Conservation (phyloP, 2,113 vertebrate species). For the Spea bombifrons region DNA sequence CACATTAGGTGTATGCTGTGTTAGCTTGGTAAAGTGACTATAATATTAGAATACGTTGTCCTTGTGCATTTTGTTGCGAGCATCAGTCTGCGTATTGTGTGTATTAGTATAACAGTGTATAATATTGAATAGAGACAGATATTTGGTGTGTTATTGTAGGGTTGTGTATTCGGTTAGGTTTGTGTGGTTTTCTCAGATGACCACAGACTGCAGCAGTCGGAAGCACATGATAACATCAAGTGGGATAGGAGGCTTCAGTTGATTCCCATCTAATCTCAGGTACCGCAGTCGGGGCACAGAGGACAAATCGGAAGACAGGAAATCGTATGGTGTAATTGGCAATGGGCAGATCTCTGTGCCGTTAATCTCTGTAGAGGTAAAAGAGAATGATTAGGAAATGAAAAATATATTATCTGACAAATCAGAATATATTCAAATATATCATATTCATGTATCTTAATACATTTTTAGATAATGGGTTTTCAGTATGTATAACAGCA, state of each 20-base stretch:
- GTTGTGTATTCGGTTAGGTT: neutral
- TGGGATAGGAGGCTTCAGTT: slow-evolving; percentile 84
- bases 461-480: too few relatives aligned
- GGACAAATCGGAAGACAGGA: slow-evolving; percentile 61
- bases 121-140: neutral
- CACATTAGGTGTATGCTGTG: too few relatives aligned
- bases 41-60: too few relatives aligned
- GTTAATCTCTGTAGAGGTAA: slow-evolving; percentile 76
- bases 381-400: too few relatives aligned
- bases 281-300: slow-evolving; percentile 80
- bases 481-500: too few relatives aligned
- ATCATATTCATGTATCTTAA: too few relatives aligned
- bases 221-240: slow-evolving; percentile 95
- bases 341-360: slow-evolving; percentile 87
- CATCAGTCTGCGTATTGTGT: too few relatives aligned
- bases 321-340: slow-evolving; percentile 43
- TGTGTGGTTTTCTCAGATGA: slow-evolving; percentile 70
- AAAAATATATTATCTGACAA: neutral
- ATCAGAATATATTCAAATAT: too few relatives aligned
- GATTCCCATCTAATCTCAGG: slow-evolving; percentile 90
- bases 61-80: too few relatives aligned
- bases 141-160: neutral
- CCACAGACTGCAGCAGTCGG: slow-evolving; percentile 85
- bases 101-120: neutral
- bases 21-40: too few relatives aligned